phyloP scores from a whole-genome alignment of 2,113 vertebrate species.

The Rhabdomys dilectus region DNA sequence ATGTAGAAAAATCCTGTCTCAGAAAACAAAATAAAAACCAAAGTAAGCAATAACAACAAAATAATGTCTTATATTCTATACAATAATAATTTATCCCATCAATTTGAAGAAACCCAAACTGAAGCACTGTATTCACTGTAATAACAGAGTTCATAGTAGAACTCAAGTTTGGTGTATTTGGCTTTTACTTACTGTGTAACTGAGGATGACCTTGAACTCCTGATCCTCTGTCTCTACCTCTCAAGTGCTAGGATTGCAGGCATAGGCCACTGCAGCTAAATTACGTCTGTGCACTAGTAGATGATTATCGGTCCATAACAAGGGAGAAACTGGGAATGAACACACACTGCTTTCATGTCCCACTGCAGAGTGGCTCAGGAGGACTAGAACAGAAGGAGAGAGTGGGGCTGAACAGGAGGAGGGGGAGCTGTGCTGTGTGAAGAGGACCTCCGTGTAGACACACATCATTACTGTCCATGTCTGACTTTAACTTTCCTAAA shows the following conservation, averaged over 20 bases:
- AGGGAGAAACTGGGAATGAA: background rate
- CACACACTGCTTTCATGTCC: background rate
- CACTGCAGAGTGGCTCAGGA: no score
- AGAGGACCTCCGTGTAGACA: background rate
- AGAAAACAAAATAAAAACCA: background rate
- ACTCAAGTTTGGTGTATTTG: background rate
- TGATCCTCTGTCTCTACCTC: background rate
- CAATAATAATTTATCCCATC: background rate
- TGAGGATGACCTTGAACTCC: background rate
- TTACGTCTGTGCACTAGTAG: background rate
- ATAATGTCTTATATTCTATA: background rate
- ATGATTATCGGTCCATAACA: background rate
- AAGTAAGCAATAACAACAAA: background rate
- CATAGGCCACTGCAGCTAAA: background rate
- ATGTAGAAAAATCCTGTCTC: background rate
- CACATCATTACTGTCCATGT: background rate
- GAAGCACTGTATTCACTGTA: background rate
- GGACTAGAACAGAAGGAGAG: background rate
- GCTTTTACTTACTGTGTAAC: background rate
- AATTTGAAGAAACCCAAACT: background rate
- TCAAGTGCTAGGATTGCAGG: background rate
- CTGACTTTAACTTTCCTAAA: background rate
- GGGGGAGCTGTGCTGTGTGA: background rate
- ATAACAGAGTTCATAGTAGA: background rate
- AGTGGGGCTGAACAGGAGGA: background rate